A percentile compares a stretch with the other conserved stretches of the same genome.
Conservation (phyloP, 2,888 invertebrate species). For the Byasa hedistus region DNA sequence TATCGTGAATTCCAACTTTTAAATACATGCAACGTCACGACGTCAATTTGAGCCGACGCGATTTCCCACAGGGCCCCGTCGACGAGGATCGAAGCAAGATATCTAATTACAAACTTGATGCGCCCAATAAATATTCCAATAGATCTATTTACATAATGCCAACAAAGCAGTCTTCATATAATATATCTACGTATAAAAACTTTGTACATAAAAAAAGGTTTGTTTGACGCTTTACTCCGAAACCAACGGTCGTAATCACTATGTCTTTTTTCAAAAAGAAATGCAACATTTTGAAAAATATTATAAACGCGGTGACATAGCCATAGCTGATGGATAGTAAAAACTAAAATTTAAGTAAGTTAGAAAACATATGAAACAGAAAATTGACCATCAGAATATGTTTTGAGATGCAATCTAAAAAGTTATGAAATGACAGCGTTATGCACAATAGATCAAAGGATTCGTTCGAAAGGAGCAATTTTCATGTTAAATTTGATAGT, state of each 20-base stretch:
- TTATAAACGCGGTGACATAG: too few relatives aligned
- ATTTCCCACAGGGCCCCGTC: slow-evolving; percentile 65
- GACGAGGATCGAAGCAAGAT: slow-evolving; percentile 47
- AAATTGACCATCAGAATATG: slow-evolving; percentile 38
- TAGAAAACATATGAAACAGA: slow-evolving; percentile 31
- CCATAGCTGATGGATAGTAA: too few relatives aligned
- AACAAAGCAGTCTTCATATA: slow-evolving; percentile 8
- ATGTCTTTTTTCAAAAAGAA: too few relatives aligned
- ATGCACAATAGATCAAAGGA: slow-evolving; percentile 71
- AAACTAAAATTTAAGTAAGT: slow-evolving; percentile 27
- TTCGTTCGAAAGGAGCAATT: slow-evolving; percentile 63
- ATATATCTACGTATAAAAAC: background rate
- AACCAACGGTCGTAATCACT: too few relatives aligned
- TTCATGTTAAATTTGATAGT: slow-evolving; percentile 69
- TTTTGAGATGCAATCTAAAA: slow-evolving; percentile 45
- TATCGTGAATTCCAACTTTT: slow-evolving; percentile 18
- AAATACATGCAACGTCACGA: slow-evolving; percentile 54
- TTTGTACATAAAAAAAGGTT: too few relatives aligned
- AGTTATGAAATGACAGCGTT: slow-evolving; percentile 43
- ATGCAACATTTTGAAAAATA: too few relatives aligned
- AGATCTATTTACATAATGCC: slow-evolving; percentile 61
- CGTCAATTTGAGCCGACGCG: slow-evolving; percentile 55
- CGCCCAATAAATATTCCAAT: slow-evolving; percentile 73
- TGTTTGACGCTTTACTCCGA: too few relatives aligned
- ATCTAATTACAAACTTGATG: slow-evolving; percentile 75